Base-by-base conservation (phyloP, 2,113 vertebrate species). In the Excalfactoria chinensis region DNA sequence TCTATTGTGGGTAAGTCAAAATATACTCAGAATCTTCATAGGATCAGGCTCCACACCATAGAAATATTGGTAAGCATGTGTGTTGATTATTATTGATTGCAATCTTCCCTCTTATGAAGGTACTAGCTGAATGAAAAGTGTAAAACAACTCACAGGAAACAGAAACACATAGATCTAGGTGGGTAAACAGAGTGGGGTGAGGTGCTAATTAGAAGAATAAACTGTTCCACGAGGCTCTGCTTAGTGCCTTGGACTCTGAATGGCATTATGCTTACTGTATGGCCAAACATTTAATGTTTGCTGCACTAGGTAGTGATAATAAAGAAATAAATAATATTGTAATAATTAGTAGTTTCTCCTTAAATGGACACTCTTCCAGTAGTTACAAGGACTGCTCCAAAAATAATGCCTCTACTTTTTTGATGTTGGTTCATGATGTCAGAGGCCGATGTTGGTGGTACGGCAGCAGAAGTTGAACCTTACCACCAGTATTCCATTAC, bases 271-370 rank as follows among this genome's bases (percentile, higher is more conserved):
- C 30, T 62, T 34, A 13, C 19, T 4, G 0, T 48, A 14, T 1
- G 1, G 12, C 32, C 35, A 9, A 15, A 18, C 5, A 8, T 3
- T 1, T 20, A 19, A 9, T 13, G 0, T 19, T 3, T 19, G 4
- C 32, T 9, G 32, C 6, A 2, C 30, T 7, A 40, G 46, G 18
- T 40, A 30, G 84, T 1, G 9, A 3, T 20, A 28, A 18, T 18
- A n/a, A 32, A 16, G 5, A 14, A 5, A 7, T 51, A 60, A 37
- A 25, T 37, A 26, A 11, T 35, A 13, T 6, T 49, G n/a, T 67
- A 53, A 43, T 23, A 1, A 41, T 41, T 16, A 14, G 4, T 4
- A 34, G 18, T 8, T 51, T 21, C 6, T 41, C 34, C 8, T 46
- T 40, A 37, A 63, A 37, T 3, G 22, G 30, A 22, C 15, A 11